Evolutionary conservation across 2,797 vertebrate species (phyloP).

Genomic region (Heteromormyrus szaboi): DNA sequence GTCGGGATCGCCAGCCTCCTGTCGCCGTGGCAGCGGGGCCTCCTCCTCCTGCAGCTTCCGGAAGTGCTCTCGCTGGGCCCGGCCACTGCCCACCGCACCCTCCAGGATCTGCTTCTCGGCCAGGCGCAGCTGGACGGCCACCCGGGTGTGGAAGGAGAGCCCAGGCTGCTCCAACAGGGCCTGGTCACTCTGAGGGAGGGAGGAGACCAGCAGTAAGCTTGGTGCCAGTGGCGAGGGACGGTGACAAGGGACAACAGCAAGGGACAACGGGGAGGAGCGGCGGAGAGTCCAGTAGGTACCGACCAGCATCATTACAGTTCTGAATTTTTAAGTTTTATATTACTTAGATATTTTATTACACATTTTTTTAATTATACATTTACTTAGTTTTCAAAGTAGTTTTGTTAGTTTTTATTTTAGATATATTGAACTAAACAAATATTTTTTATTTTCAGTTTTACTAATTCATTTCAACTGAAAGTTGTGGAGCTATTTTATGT

Average conservation of each 20-base stretch:
- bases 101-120: constrained; percentile 93
- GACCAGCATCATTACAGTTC: not conserved
- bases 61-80: constrained; percentile 67
- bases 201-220: not conserved
- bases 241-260: too few species aligned
- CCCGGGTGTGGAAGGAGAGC: constrained; percentile 67
- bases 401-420: not conserved
- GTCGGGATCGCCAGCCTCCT: constrained; percentile 73
- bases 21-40: constrained; percentile 68
- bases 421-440: not conserved
- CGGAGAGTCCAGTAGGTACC: not conserved
- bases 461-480: not conserved
- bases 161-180: constrained; percentile 68
- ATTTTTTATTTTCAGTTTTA: not conserved
- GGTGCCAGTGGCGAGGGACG: not conserved
- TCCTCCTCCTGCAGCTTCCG: constrained; percentile 69
- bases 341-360: not conserved
- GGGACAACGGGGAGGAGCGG: too few species aligned
- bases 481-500: not conserved
- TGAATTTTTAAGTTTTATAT: not conserved
- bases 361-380: not conserved
- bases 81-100: constrained; percentile 69
- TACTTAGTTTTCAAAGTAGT: not conserved
- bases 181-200: constrained; percentile 43
- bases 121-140: constrained; percentile 79